Conservation (phyloP, 2,888 invertebrate species). For the Caenorhabditis sp. region DNA sequence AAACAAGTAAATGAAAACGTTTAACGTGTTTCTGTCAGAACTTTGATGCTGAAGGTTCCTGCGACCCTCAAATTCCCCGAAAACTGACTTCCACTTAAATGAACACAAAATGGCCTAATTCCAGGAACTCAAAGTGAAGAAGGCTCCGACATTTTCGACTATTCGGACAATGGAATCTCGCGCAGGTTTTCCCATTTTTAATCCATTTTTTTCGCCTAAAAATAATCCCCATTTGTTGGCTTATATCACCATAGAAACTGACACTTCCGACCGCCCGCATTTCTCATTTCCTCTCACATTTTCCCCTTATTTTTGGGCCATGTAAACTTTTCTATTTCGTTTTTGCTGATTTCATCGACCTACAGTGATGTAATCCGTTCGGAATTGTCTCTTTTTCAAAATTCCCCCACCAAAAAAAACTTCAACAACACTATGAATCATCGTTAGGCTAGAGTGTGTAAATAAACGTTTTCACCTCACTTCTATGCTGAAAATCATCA, state of each 20-base stretch:
- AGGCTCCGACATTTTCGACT: neutral
- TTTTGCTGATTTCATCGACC: too few species aligned
- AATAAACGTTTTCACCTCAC: neutral
- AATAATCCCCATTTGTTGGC: neutral
- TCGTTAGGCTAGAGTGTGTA: too few species aligned
- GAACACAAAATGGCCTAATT: too few species aligned
- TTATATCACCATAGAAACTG: neutral
- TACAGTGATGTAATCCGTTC: too few species aligned
- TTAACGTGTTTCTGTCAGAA: too few species aligned
- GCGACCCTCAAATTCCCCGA: too few species aligned
- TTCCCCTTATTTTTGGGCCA: neutral
- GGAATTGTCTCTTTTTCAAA: neutral
- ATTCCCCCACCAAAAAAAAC: neutral
- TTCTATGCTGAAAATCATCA: neutral
- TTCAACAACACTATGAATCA: too few species aligned
- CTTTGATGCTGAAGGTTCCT: too few species aligned
- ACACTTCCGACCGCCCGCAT: neutral
- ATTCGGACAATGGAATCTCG: neutral
- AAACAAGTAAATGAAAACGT: too few species aligned
- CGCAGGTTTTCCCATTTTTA: neutral
- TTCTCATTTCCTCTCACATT: neutral
- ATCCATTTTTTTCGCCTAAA: neutral
- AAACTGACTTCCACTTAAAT: too few species aligned
- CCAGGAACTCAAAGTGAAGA: neutral
- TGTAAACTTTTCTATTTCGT: neutral